These are phyloP conservation scores for Mungos mungo DNA, from an alignment of 2,113 vertebrate species.

Conservation along the genomic window DNA sequence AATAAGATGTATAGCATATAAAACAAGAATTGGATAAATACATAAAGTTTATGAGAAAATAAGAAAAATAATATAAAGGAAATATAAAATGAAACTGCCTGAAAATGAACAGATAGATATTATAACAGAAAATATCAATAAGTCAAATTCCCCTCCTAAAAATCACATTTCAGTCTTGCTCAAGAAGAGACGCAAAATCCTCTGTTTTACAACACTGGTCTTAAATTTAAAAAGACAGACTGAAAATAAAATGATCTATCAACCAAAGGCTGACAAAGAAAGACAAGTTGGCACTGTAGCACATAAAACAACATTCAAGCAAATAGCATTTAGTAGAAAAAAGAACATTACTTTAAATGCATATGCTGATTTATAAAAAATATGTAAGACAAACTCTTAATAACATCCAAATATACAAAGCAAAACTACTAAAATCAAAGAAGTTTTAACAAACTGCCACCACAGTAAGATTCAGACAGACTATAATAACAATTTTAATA, in stretches of 20 bases:
- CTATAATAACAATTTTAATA: background rate
- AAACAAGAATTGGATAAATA: background rate
- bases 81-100: background rate
- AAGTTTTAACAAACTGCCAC: background rate
- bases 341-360: background rate
- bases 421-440: background rate
- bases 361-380: background rate
- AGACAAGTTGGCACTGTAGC: background rate
- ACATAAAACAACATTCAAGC: background rate
- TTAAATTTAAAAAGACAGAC: background rate
- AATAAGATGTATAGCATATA: background rate
- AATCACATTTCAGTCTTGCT: background rate
- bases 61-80: background rate
- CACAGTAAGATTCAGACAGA: background rate
- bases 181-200: background rate
- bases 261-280: background rate
- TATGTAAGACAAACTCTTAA: background rate
- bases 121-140: background rate
- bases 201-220: background rate
- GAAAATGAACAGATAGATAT: background rate
- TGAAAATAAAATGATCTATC: background rate
- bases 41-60: background rate
- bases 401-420: background rate
- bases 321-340: background rate
- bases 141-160: background rate